phyloP scores from a whole-genome alignment of 1,140 invertebrate species.

The Drosophila micromelanica region DNA sequence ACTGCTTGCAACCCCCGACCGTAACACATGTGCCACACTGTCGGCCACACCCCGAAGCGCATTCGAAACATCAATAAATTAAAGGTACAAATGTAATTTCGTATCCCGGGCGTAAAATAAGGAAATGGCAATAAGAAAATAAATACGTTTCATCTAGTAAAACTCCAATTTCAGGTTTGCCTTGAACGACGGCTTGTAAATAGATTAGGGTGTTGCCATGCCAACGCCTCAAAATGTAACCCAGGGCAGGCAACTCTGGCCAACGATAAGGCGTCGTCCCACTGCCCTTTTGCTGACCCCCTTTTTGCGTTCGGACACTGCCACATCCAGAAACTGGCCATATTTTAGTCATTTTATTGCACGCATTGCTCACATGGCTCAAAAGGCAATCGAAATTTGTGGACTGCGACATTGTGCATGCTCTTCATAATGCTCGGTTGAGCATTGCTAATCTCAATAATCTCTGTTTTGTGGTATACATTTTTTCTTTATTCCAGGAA shows the following conservation, averaged over 20 bases:
- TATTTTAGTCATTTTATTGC: slow-evolving; percentile 72
- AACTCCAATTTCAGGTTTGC: slow-evolving; percentile 23
- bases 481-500: too few species aligned
- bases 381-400: background rate
- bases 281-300: slow-evolving; percentile 33
- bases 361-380: slow-evolving; percentile 46
- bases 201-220: slow-evolving; percentile 76
- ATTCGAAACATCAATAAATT: slow-evolving; percentile 79
- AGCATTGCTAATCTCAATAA: slow-evolving; percentile 6
- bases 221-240: slow-evolving; percentile 37
- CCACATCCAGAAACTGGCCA: slow-evolving; percentile 47
- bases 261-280: slow-evolving; percentile 31
- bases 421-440: slow-evolving; percentile 3
- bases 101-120: slow-evolving; percentile 49
- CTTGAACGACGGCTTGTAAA: slow-evolving; percentile 49
- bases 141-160: slow-evolving; percentile 50
- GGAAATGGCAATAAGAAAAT: slow-evolving; percentile 40
- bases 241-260: slow-evolving; percentile 16
- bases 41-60: slow-evolving; percentile 57
- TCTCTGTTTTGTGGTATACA: background rate
- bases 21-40: slow-evolving; percentile 10
- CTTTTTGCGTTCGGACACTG: slow-evolving; percentile 12
- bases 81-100: slow-evolving; percentile 81
- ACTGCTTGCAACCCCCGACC: slow-evolving; percentile 21
- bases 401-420: background rate